A percentile compares a stretch with the other conserved stretches of the same genome.
Evolutionary conservation across 2,113 vertebrate species (phyloP).

Genomic region (Scatophagus argus): DNA sequence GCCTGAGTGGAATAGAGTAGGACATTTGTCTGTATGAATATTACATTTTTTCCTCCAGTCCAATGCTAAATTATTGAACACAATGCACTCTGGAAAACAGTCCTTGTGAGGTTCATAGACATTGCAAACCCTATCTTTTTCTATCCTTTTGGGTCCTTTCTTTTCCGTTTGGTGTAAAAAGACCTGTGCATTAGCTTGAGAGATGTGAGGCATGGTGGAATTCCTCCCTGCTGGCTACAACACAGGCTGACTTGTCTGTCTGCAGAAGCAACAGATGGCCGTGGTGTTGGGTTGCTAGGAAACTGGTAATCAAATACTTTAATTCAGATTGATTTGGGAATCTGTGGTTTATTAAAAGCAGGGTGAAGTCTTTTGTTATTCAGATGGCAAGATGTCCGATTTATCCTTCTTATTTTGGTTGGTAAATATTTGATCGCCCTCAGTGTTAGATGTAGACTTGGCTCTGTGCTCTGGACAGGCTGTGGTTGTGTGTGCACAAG

Average conservation of each 20-base stretch:
- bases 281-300: conserved; percentile 83
- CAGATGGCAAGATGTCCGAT: conserved; percentile 65
- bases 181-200: conserved; percentile 47
- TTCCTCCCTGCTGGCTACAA: conserved; percentile 79
- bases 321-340: conserved; percentile 81
- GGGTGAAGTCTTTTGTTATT: conserved; percentile 73
- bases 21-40: conserved; percentile 82
- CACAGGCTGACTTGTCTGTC: conserved; percentile 63
- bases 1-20: conserved; percentile 52
- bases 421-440: conserved; percentile 62
- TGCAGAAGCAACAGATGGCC: conserved; percentile 85
- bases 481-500: conserved; percentile 15
- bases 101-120: conserved; percentile 53
- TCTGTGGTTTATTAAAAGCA: conserved; percentile 77
- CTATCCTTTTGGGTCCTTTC: conserved; percentile 37
- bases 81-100: conserved; percentile 77
- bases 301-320: conserved; percentile 85
- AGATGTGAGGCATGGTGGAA: conserved; percentile 73
- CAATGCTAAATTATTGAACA: conserved; percentile 79
- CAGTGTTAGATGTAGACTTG: conserved; percentile 44
- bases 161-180: conserved; percentile 34
- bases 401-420: conserved; percentile 54
- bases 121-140: conserved; percentile 46
- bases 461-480: conserved; percentile 31
- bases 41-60: conserved; percentile 71